Conservation (phyloP, 2,113 vertebrate genomes). For the Mustela lutreola region DNA sequence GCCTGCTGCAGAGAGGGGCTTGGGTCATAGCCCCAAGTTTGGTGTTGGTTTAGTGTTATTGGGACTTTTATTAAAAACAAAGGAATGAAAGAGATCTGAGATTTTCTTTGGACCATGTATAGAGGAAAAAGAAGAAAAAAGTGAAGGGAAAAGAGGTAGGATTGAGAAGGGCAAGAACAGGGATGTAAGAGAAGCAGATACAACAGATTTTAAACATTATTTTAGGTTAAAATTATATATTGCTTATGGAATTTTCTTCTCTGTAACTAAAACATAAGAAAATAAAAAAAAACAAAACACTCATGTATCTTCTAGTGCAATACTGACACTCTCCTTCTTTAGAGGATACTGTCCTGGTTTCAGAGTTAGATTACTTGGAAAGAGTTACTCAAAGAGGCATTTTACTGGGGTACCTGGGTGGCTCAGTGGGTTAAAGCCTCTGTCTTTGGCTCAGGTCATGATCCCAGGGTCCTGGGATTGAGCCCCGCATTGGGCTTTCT, state of each 20-base stretch:
- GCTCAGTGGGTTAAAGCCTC: no score
- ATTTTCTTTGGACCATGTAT: not conserved
- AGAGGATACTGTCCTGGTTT: not conserved
- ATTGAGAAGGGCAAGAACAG: not conserved
- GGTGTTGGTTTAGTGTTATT: not conserved
- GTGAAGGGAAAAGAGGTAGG: not conserved
- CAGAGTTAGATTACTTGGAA: not conserved
- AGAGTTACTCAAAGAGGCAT: not conserved
- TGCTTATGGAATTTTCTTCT: not conserved
- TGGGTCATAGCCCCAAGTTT: not conserved
- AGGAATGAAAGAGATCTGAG: not conserved
- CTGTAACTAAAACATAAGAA: not conserved
- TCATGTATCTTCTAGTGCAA: fast-evolving
- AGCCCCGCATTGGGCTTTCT: no score
- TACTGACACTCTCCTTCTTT: not conserved
- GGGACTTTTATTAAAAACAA: not conserved
- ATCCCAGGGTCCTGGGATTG: no score
- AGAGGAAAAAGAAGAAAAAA: not conserved
- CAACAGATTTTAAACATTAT: not conserved
- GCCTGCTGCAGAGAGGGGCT: not conserved
- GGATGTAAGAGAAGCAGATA: not conserved
- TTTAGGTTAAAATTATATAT: not conserved
- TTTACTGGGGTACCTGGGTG: not conserved
- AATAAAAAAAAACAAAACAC: not conserved
- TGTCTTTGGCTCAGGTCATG: no score